phyloP scores from a whole-genome alignment of 2,797 vertebrate species.

The Chelmon rostratus region DNA sequence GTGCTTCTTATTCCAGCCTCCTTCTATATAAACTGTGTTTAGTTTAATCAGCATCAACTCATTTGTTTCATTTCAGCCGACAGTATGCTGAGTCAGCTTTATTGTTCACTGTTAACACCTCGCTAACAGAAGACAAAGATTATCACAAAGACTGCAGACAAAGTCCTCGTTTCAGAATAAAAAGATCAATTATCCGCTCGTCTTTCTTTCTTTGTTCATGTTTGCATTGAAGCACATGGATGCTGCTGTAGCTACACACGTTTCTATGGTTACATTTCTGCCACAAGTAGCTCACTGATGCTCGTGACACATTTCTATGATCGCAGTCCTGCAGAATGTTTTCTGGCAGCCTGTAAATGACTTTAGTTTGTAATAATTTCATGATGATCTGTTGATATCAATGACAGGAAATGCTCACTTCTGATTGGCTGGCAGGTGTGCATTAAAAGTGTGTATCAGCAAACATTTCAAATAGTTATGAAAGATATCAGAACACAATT shows the following conservation, averaged over 20 bases:
- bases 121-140: background rate
- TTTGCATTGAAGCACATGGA: background rate
- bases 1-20: background rate
- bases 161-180: background rate
- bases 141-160: background rate
- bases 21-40: background rate
- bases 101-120: slow-evolving; percentile 4
- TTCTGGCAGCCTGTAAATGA: background rate
- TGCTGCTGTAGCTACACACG: background rate
- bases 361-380: background rate
- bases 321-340: too few relatives aligned
- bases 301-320: background rate
- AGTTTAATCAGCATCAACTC: slow-evolving; percentile 10
- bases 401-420: background rate
- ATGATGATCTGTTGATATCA: background rate
- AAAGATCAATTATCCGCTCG: background rate
- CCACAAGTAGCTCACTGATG: background rate
- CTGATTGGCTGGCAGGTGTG: too few relatives aligned
- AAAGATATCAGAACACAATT: too few relatives aligned
- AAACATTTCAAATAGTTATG: background rate
- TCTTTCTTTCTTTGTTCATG: background rate
- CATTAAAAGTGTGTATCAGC: background rate
- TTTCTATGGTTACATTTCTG: background rate
- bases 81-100: too few relatives aligned
- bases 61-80: too few relatives aligned